Evolutionary conservation across 2,797 vertebrate species (phyloP), one percentile per base, ranked within the genome.

Genomic region (Cyclopterus lumpus): DNA sequence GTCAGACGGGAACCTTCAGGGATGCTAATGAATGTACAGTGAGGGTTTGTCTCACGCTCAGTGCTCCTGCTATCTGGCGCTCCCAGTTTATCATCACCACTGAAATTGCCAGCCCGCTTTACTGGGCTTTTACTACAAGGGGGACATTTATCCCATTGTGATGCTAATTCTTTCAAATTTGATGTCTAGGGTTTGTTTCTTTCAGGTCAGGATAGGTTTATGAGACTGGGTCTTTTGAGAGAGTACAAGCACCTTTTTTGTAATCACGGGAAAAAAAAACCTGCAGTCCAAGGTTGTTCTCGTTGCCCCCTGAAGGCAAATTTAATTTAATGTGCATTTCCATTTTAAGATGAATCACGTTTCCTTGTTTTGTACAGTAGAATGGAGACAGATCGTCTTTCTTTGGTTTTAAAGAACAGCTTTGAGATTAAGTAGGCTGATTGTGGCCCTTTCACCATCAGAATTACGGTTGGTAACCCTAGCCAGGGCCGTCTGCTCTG

Each of bases 401-500:
- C 93, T 91, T 93, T 91, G 88, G 93, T 95, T 92, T 92, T 95
- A 96, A 94, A 95, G 93, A 93, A 90, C 91, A 90, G 91, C 93
- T 93, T 90, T 55, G 93, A 97, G 96, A 95, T 96, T 97, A 96
- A 96, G 94, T 94, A 93, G 94, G 92, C 92, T 94, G 95, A 92
- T 95, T 96, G 94, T 96, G 95, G 95, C 91, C 93, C 93, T 96
- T 96, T 96, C 92, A 93, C 86, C 87, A 92, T 95, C 94, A 94
- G 95, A 96, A 96, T 94, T 95, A 96, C 94, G 91, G 93, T 87
- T 73, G 93, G 97, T 97, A 97, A 99, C 95, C 93, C 93, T 93
- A 99, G 95, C 92, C 92, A 81, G 82, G 91, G 83, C 93, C 94
- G 93, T 96, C 96, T 96, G 93, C 92, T 94, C 92, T 75, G 93